Evolutionary conservation across 2,113 vertebrate species (phyloP).

Genomic region (Noctilio leporinus): DNA sequence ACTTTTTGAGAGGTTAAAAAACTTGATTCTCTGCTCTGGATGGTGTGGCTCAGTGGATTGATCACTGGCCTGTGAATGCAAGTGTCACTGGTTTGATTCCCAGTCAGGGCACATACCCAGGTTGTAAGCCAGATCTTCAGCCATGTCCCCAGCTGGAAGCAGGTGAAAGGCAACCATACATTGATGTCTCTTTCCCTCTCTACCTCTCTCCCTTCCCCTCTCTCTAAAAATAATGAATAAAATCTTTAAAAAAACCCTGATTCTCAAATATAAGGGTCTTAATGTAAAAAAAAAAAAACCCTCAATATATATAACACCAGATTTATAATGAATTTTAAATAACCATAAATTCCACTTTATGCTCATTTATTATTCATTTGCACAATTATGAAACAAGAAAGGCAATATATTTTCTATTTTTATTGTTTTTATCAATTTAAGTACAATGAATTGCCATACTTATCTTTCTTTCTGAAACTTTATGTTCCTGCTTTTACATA

Average conservation of each 20-base stretch:
- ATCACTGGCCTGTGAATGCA: no score
- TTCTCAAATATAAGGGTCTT: background rate
- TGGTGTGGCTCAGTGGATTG: no score
- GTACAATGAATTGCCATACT: background rate
- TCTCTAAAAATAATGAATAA: no score
- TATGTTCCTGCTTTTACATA: conserved; percentile 39
- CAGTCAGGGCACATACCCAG: no score
- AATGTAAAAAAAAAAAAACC: background rate
- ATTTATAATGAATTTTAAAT: conserved; percentile 19
- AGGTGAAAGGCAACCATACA: no score
- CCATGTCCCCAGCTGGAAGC: no score
- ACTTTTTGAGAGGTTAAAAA: background rate
- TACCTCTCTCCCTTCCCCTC: no score
- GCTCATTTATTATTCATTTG: conserved; percentile 54
- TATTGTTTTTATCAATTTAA: conserved; percentile 46
- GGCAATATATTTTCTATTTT: conserved; percentile 27
- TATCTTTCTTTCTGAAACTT: conserved; percentile 36
- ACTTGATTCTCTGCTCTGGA: background rate
- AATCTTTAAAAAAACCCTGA: background rate
- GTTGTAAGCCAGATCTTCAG: no score
- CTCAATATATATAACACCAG: background rate
- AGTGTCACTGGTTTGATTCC: no score
- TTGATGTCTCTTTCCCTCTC: no score
- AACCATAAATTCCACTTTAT: background rate
- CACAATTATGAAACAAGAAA: conserved; percentile 39